Evolutionary conservation across 2,888 invertebrate species (phyloP), one percentile per base, ranked within the genome.

Genomic region (Chironomus tentans): DNA sequence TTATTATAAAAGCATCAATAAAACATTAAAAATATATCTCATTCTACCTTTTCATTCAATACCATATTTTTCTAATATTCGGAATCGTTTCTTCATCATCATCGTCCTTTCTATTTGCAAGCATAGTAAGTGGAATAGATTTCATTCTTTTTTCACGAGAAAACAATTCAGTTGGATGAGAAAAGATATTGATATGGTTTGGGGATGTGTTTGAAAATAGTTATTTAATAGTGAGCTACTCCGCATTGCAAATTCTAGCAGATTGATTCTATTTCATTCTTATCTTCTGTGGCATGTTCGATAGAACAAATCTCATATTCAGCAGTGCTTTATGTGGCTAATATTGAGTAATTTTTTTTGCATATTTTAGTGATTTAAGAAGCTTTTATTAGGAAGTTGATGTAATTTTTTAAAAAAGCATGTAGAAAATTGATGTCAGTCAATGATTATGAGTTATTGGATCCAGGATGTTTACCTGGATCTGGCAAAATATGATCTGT

Each of bases 1-100:
- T 61, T 72, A 71, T 71, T 71, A 72, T 62, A 72, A 72, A 72
- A 62, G 61, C 72, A 72, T 72, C 72, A 72, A 72, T 72, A 72
- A 72, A 72, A 72, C 72, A 72, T 72, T 72, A 72, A 72, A 72
- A 72, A 62, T 10, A 50, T 71, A 50, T 22, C 28, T 28, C 24
- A 10, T 48, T 56, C 15, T 48, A 48, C 48, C 70, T 70, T 70
- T 50, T 24, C 18, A 70, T 70, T 48, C 21, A 48, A 48, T n/a
- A 50, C 18, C 18, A 18, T 18, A 56, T 38, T 10, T n/a, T n/a
- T 38, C 38, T 38, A 10, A 38, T 38, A 38, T 38, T 38, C 38
- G 7, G 56, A 56, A n/a, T 56, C 56, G 18, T 15, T 56, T 56
- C 65, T 65, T 65, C 24, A 24, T 24, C 22, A 6, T 65, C 12